Evolutionary conservation across 1,140 invertebrate species (phyloP).

Genomic region (Archivesica marissinica): DNA sequence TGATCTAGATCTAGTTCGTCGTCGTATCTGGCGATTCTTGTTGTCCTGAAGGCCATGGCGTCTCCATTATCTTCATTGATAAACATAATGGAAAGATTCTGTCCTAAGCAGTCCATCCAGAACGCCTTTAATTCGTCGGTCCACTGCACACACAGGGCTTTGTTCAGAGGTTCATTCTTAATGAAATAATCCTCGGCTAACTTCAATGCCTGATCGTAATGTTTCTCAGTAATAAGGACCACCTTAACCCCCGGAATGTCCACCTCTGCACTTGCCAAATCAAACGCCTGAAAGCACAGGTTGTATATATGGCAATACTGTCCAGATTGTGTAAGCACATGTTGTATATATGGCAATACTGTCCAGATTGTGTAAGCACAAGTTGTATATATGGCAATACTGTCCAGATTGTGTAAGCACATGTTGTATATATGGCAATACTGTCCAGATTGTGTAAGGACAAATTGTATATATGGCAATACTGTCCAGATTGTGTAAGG

Average conservation of each 20-base stretch:
- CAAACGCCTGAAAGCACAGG: slow-evolving; percentile 25
- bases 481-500: no score
- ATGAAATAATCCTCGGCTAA: slow-evolving; percentile 2
- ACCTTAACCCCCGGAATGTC: not conserved
- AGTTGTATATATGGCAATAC: no score
- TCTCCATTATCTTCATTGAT: not conserved
- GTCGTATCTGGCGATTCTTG: not conserved
- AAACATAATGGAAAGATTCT: not conserved
- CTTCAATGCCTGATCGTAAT: not conserved
- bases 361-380: no score
- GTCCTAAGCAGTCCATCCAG: not conserved
- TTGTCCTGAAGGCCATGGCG: not conserved
- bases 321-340: no score
- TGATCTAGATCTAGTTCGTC: not conserved
- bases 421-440: no score
- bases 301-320: no score
- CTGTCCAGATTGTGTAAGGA: no score
- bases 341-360: no score
- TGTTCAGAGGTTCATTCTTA: not conserved
- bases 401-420: no score
- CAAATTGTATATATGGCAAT: no score
- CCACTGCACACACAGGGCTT: not conserved
- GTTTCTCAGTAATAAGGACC: not conserved
- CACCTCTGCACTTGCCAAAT: not conserved
- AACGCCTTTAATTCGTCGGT: not conserved